These are phyloP conservation scores for Craseonycteris thonglongyai DNA, from an alignment of 2,113 vertebrate genomes.

Conservation along the genomic window DNA sequence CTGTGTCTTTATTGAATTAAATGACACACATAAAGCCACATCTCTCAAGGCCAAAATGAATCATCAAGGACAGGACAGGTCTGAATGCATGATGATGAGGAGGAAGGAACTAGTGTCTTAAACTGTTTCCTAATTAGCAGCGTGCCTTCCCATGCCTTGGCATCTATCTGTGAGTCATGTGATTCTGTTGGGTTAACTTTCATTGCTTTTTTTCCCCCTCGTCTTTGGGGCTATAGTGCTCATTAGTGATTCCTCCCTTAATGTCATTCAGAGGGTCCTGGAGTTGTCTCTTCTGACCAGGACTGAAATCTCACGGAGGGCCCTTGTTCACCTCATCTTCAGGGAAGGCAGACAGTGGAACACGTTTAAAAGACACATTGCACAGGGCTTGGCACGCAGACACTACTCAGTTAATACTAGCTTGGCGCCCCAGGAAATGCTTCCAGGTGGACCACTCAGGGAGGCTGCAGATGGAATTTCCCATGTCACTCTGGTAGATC, in stretches of 20 bases:
- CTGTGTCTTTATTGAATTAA: background rate
- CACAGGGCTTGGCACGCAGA: background rate
- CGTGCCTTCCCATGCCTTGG: background rate
- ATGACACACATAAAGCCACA: background rate
- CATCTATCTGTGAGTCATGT: background rate
- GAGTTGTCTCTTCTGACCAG: background rate
- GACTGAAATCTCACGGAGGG: background rate
- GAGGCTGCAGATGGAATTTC: constrained; percentile 26
- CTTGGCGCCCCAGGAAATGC: background rate
- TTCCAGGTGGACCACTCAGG: background rate
- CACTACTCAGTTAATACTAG: background rate
- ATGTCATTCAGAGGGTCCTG: background rate
- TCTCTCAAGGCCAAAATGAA: background rate
- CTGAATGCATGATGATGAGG: background rate
- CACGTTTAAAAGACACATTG: background rate
- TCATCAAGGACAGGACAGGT: background rate
- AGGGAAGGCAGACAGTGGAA: background rate
- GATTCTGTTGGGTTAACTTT: background rate
- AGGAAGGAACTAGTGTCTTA: constrained; percentile 1
- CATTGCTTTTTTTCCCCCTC: background rate
- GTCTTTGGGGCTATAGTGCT: background rate
- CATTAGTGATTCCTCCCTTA: background rate
- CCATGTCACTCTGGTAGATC: background rate
- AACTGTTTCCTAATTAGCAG: background rate
- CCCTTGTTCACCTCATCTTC: background rate